Conservation (phyloP, 1,140 invertebrate species). For the Coenobita brevimanus region DNA sequence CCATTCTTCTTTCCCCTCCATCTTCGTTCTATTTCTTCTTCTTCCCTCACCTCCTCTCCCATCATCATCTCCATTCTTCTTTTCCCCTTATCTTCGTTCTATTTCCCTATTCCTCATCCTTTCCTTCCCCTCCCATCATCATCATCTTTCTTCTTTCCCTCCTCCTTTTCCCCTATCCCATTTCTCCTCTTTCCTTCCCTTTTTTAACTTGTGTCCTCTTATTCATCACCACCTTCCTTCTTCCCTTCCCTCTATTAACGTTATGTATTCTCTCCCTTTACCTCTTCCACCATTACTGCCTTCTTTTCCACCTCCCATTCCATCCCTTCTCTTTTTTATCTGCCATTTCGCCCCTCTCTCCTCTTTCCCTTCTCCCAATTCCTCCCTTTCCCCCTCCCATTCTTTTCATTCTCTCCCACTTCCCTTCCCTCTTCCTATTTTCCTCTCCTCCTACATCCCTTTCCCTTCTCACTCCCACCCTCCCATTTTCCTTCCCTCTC, state of each 20-base stretch:
- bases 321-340: neutral
- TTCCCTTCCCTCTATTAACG: neutral
- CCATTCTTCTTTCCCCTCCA: neutral
- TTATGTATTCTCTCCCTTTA: neutral
- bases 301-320: neutral
- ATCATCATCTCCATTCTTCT: too few relatives aligned
- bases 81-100: neutral
- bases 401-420: neutral
- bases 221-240: neutral
- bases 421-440: neutral
- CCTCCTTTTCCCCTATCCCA: neutral
- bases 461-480: too few relatives aligned
- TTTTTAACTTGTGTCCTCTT: neutral
- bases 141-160: neutral
- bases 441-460: too few relatives aligned
- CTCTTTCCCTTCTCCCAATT: neutral
- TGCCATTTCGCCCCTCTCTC: neutral
- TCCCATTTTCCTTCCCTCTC: neutral
- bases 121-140: neutral
- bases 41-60: neutral
- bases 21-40: neutral
- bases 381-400: neutral
- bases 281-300: neutral
- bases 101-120: neutral
- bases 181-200: neutral